Conservation (phyloP, 2,797 vertebrate genomes). For the Rhadinocentrus ornatus region DNA sequence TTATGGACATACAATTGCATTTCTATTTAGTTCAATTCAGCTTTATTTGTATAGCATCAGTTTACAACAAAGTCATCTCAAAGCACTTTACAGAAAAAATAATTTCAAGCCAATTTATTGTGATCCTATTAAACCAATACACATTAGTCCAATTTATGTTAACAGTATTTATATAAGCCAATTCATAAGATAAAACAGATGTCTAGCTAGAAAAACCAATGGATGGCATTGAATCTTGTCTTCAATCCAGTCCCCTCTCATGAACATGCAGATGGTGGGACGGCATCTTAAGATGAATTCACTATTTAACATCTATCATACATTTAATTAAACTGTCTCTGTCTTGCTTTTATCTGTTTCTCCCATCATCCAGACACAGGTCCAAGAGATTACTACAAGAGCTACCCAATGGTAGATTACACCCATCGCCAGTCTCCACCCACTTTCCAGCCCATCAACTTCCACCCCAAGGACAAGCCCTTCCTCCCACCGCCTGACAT, state of each 20-base stretch:
- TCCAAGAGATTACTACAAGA: slow-evolving; percentile 89
- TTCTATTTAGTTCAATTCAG: too few species aligned
- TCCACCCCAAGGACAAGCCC: slow-evolving; percentile 84
- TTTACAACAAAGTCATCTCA: too few species aligned
- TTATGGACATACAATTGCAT: too few species aligned
- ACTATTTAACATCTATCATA: not conserved
- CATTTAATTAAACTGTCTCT: slow-evolving; percentile 3
- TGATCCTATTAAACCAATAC: not conserved
- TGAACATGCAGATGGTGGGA: too few species aligned
- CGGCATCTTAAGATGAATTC: slow-evolving; percentile 13
- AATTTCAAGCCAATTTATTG: not conserved
- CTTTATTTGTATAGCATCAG: too few species aligned
- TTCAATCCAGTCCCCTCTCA: too few species aligned
- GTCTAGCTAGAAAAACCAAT: not conserved
- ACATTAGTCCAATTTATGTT: not conserved
- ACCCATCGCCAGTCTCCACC: slow-evolving; percentile 79
- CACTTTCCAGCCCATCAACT: slow-evolving; percentile 84
- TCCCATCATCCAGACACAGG: slow-evolving; percentile 77
- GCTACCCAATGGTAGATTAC: slow-evolving; percentile 84
- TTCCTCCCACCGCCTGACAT: slow-evolving; percentile 85
- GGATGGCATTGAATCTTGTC: too few species aligned
- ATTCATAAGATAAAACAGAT: not conserved
- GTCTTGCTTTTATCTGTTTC: slow-evolving; percentile 3
- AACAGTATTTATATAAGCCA: not conserved
- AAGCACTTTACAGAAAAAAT: too few species aligned